A percentile compares a stretch with the other conserved stretches of the same genome.
Conservation (phyloP, 2,113 vertebrate species). For the Mobula hypostoma region DNA sequence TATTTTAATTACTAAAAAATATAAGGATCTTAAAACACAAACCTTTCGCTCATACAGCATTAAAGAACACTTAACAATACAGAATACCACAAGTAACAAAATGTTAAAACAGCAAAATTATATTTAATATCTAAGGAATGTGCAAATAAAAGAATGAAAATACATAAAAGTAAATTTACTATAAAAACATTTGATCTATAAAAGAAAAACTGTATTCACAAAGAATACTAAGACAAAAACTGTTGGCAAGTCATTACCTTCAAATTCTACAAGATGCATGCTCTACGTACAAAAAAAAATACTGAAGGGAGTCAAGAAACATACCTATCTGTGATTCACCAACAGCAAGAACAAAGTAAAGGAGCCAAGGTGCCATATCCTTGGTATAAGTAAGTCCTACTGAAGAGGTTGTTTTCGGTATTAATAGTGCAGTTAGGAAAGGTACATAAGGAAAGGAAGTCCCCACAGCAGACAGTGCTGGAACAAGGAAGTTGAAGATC, state of each 20-base stretch:
- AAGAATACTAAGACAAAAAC: not conserved
- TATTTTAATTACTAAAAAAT: too few species aligned
- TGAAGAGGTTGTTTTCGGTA: slow-evolving; percentile 51
- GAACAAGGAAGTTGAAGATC: slow-evolving; percentile 87
- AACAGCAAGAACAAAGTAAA: slow-evolving; percentile 84
- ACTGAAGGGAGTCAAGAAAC: not conserved
- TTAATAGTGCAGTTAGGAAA: slow-evolving; percentile 78
- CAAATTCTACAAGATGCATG: not conserved
- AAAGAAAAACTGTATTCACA: not conserved
- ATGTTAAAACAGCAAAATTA: not conserved
- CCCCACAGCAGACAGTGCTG: slow-evolving; percentile 75
- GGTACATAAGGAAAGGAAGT: slow-evolving; percentile 79
- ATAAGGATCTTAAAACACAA: not conserved
- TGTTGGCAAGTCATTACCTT: not conserved
- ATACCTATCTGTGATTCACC: slow-evolving; percentile 82
- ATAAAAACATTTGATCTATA: not conserved
- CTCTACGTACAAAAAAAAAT: not conserved
- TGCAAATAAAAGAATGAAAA: too few species aligned
- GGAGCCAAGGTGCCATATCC: slow-evolving; percentile 77
- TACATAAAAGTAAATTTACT: not conserved
- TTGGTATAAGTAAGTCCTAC: slow-evolving; percentile 41
- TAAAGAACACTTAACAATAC: slow-evolving; percentile 33
- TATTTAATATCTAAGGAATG: not conserved
- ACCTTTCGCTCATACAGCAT: slow-evolving; percentile 38
- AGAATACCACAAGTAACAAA: not conserved